Evolutionary conservation across 2,113 vertebrate genomes (phyloP), one percentile per base, ranked within the genome.

Genomic region (Macquaria australasica): DNA sequence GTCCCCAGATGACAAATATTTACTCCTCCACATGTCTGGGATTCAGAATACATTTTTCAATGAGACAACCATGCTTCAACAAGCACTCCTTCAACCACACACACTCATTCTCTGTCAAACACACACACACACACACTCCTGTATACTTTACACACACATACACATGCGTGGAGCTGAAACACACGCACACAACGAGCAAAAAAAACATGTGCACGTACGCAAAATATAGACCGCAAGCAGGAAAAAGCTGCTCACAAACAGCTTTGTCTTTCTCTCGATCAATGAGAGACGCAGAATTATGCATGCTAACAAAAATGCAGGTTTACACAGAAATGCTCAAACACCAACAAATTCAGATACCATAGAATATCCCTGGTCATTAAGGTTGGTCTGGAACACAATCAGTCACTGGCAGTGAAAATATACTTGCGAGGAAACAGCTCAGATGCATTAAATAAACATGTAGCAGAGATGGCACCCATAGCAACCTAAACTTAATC

Each of bases 1-100:
- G 90, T 91, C 91, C 79, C 75, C 81, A 79, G 86, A 93, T 92
- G 91, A 94, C 91, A 95, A 94, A 95, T 94, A 95, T 95, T 95
- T 94, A 93, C 89, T 90, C 87, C 87, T 88, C 83, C 84, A 86
- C 85, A 91, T 90, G 91, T 93, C 87, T 91, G 82, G 59, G 72
- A 81, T 84, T 89, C 84, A 79, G 75, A 79, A 89, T 76, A 88
- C 72, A 94, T 93, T 92, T 91, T 92, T 91, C 92, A 88, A 71
- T 66, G 86, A 89, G 89, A 84, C 83, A 87, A 86, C 64, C 79
- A 77, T 50, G 79, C 85, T 77, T 87, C 85, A 83, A 66, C 63
- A 74, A 89, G 82, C 76, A 86, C 67, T 82, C 66, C 59, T 63
- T 78, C 73, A 87, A 74, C 59, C 81, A 69, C 69, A 73, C 78